Conservation (phyloP, 2,888 invertebrate species). For the Cosmia pyralina region DNA sequence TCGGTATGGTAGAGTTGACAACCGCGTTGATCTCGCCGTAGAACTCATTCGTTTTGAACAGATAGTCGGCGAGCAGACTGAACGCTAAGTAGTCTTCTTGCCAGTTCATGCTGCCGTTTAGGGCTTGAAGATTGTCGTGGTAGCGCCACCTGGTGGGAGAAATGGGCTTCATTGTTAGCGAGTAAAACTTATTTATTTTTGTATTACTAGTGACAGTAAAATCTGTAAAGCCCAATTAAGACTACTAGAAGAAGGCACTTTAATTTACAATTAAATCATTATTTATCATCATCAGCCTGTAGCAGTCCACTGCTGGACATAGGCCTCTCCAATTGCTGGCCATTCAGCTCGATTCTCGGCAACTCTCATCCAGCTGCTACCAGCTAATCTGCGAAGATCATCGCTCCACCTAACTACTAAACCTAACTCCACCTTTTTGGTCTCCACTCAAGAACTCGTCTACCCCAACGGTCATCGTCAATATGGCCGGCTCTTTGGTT, state of each 20-base stretch:
- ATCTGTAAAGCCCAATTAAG: neutral
- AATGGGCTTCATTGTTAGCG: neutral
- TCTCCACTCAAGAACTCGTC: too few species aligned
- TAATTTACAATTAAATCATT: neutral
- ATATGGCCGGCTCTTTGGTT: too few species aligned
- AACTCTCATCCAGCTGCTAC: too few species aligned
- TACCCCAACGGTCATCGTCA: too few species aligned
- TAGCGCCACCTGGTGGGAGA: slow-evolving; percentile 84
- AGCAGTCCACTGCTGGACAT: too few species aligned
- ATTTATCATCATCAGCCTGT: too few species aligned
- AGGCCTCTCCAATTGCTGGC: too few species aligned
- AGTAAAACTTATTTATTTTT: neutral
- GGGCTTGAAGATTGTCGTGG: slow-evolving; percentile 86
- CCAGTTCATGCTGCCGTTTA: slow-evolving; percentile 90
- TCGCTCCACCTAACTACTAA: too few species aligned
- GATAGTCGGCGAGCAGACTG: slow-evolving; percentile 84
- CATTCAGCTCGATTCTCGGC: too few species aligned
- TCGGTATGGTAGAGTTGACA: slow-evolving; percentile 86
- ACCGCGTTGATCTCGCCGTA: slow-evolving; percentile 85
- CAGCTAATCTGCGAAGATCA: too few species aligned
- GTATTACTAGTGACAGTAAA: neutral
- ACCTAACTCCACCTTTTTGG: too few species aligned
- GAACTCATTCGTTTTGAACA: slow-evolving; percentile 86
- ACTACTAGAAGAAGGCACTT: neutral
- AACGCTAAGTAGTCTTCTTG: slow-evolving; percentile 86